Percentiles rank a stretch among this genome's conserved stretches.
phyloP scores from a whole-genome alignment of 2,888 invertebrate species.

The Hoplodrina ambigua region DNA sequence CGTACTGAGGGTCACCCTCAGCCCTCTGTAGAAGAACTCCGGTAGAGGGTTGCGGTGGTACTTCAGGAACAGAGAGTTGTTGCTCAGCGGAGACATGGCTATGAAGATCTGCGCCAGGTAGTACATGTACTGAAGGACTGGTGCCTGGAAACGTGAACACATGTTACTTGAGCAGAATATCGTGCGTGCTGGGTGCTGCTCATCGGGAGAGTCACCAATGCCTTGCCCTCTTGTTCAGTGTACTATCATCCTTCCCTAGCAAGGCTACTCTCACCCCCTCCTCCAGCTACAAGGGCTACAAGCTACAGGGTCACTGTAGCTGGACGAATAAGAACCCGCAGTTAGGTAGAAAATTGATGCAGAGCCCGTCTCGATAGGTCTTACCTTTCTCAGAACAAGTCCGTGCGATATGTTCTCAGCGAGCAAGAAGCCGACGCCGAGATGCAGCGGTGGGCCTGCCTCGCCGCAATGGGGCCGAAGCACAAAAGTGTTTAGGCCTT shows the following conservation, averaged over 20 bases:
- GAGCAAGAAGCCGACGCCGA: constrained; percentile 98
- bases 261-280: no score
- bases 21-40: constrained; percentile 98
- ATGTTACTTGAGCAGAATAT: no score
- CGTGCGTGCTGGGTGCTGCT: no score
- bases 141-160: constrained; percentile 91
- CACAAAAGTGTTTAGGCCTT: constrained; percentile 98
- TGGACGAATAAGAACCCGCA: no score
- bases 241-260: no score
- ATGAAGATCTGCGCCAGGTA: constrained; percentile 99
- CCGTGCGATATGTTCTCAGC: constrained; percentile 99
- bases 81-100: constrained; percentile 99
- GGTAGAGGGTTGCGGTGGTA: constrained; percentile 99
- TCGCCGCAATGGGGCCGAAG: constrained; percentile 99
- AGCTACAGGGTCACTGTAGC: no score
- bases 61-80: constrained; percentile 99
- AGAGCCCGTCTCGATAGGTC: not conserved
- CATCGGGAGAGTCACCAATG: no score
- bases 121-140: constrained; percentile 99
- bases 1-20: constrained; percentile 98
- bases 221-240: no score
- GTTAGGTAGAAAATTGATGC: no score
- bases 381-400: constrained; percentile 96
- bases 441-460: constrained; percentile 99
- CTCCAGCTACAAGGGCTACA: no score